These are phyloP conservation scores for Drosophila pandora DNA, from an alignment of 1,140 invertebrate species.

Conservation along the genomic window DNA sequence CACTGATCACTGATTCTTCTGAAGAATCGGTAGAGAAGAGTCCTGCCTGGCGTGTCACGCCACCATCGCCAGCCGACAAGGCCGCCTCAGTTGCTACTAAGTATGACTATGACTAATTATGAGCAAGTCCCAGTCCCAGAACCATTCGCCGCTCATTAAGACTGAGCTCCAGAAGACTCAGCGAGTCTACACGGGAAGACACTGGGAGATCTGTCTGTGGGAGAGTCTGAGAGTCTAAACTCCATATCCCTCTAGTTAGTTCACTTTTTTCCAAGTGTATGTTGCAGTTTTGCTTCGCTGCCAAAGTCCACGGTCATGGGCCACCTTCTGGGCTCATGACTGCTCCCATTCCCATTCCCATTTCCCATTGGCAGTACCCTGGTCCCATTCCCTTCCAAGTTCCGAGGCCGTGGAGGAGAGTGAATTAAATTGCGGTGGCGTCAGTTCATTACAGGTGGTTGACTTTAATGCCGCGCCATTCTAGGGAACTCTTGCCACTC, in stretches of 20 bases:
- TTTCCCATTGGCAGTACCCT: conserved; percentile 7
- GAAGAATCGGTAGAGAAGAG: neutral
- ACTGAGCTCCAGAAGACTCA: conserved; percentile 1
- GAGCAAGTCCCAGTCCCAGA: conserved; percentile 41
- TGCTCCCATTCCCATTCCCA: conserved; percentile 13
- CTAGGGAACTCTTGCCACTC: conserved; percentile 26
- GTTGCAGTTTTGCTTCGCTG: conserved; percentile 51
- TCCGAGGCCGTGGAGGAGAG: conserved; percentile 48
- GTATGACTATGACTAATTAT: conserved; percentile 77
- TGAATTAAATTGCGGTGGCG: conserved; percentile 83
- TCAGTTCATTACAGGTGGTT: conserved; percentile 84
- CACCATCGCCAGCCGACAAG: conserved; percentile 33
- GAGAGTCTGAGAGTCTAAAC: too few relatives aligned
- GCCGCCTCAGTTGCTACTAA: conserved; percentile 45
- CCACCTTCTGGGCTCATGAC: conserved; percentile 5
- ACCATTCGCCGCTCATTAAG: conserved; percentile 50
- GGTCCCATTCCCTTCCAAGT: conserved; percentile 25
- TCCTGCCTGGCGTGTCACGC: conserved; percentile 20
- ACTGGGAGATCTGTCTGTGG: too few relatives aligned
- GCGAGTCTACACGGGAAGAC: conserved; percentile 6
- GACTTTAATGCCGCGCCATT: conserved; percentile 65
- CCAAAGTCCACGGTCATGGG: conserved; percentile 41
- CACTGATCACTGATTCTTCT: neutral
- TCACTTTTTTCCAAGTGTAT: neutral
- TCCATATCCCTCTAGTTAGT: neutral